phyloP scores from a whole-genome alignment of 2,888 invertebrate species.

The Erebia palarica region DNA sequence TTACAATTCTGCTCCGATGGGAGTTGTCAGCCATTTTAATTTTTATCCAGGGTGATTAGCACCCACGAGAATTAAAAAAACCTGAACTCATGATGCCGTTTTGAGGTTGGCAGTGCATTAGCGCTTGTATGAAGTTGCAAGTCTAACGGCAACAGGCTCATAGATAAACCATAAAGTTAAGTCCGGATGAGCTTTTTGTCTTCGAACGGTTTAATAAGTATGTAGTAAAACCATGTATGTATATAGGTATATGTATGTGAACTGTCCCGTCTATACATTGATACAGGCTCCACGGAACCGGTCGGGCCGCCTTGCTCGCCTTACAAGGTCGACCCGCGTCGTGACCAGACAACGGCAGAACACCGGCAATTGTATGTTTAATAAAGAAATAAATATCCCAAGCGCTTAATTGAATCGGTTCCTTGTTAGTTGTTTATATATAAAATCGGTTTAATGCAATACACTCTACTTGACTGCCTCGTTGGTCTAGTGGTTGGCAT shows the following conservation, averaged over 20 bases:
- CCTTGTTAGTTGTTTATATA: conserved; percentile 17
- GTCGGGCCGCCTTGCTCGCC: conserved; percentile 45
- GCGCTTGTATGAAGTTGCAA: too few relatives aligned
- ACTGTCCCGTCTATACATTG: neutral
- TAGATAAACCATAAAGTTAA: too few relatives aligned
- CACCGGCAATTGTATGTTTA: conserved; percentile 25
- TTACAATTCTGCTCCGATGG: too few relatives aligned
- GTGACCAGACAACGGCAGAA: conserved; percentile 43
- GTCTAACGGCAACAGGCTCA: too few relatives aligned
- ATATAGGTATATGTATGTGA: neutral
- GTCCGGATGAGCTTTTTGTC: too few relatives aligned
- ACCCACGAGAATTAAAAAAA: too few relatives aligned
- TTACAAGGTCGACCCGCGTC: conserved; percentile 58
- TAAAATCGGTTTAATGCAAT: neutral
- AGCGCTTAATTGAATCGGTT: conserved; percentile 18
- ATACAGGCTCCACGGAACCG: conserved; percentile 35
- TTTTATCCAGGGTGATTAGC: too few relatives aligned
- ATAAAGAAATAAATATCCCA: conserved; percentile 34
- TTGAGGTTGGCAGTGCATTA: too few relatives aligned
- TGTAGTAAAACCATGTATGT: neutral
- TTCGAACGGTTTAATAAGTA: neutral
- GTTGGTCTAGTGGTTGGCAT: too few relatives aligned
- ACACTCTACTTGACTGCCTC: too few relatives aligned
- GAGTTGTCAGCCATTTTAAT: too few relatives aligned
- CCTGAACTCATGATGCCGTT: too few relatives aligned